Evolutionary conservation across 2,113 vertebrate genomes (phyloP).

Genomic region (Tyto alba): DNA sequence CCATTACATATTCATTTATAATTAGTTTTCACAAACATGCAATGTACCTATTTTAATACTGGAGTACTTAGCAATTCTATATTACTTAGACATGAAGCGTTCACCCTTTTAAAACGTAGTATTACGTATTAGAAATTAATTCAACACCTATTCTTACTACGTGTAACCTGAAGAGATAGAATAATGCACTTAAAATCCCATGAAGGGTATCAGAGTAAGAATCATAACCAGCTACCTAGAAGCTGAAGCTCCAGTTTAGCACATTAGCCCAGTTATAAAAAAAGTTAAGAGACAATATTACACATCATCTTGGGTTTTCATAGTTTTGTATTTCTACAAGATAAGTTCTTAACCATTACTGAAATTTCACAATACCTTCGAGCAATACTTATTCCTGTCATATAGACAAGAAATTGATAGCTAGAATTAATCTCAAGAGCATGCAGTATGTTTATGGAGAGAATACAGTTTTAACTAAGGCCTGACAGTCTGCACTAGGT

Average conservation of each 20-base stretch:
- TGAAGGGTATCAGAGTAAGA: neutral
- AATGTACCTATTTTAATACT: neutral
- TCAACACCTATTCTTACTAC: neutral
- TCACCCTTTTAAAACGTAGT: neutral
- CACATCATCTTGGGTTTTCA: neutral
- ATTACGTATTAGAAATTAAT: neutral
- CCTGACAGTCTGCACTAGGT: neutral
- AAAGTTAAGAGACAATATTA: neutral
- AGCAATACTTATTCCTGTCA: neutral
- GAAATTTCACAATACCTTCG: neutral
- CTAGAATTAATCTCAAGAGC: neutral
- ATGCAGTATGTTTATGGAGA: neutral
- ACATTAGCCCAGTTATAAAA: neutral
- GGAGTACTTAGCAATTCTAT: neutral
- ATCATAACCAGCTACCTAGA: neutral
- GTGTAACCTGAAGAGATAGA: neutral
- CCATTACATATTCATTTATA: neutral
- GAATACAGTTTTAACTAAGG: neutral
- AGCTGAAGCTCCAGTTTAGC: neutral
- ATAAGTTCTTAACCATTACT: neutral
- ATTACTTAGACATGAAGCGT: neutral
- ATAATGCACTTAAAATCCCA: neutral
- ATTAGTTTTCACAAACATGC: conserved; percentile 1
- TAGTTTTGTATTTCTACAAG: neutral
- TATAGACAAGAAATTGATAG: neutral